These are phyloP conservation scores for Hyperoplus lanceolatus DNA, from an alignment of 2,797 vertebrate genomes.

Conservation along the genomic window DNA sequence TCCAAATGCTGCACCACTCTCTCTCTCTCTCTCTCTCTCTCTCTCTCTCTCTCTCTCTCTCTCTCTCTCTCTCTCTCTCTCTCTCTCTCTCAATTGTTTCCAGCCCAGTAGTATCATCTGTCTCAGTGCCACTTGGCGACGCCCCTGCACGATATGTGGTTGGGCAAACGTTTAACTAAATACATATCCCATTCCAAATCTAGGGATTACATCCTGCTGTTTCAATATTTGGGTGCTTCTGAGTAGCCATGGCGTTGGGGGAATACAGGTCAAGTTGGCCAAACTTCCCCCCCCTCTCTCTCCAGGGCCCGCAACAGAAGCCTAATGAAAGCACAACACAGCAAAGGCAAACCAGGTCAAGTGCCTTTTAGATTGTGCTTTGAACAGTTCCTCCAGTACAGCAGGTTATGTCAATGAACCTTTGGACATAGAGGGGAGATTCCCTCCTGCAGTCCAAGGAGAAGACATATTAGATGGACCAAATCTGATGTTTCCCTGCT, in stretches of 20 bases:
- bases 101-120: conserved; percentile 63
- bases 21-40: conserved; percentile 39
- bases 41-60: conserved; percentile 12
- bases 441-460: background rate
- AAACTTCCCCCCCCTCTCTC: conserved; percentile 25
- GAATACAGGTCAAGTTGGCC: conserved; percentile 56
- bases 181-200: conserved; percentile 74
- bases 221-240: conserved; percentile 81
- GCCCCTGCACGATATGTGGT: conserved; percentile 66
- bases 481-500: background rate
- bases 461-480: background rate
- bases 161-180: conserved; percentile 83
- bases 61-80: conserved; percentile 1
- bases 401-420: conserved; percentile 32
- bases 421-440: conserved; percentile 2
- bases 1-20: conserved; percentile 4
- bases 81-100: conserved; percentile 43
- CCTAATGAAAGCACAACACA: conserved; percentile 13
- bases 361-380: conserved; percentile 21
- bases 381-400: conserved; percentile 13
- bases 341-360: conserved; percentile 20
- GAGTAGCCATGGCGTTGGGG: conserved; percentile 65
- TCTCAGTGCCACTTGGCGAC: conserved; percentile 79
- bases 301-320: conserved; percentile 1
- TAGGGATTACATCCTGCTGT: conserved; percentile 79